phyloP scores from a whole-genome alignment of 2,888 invertebrate species.

The Tipula unca region DNA sequence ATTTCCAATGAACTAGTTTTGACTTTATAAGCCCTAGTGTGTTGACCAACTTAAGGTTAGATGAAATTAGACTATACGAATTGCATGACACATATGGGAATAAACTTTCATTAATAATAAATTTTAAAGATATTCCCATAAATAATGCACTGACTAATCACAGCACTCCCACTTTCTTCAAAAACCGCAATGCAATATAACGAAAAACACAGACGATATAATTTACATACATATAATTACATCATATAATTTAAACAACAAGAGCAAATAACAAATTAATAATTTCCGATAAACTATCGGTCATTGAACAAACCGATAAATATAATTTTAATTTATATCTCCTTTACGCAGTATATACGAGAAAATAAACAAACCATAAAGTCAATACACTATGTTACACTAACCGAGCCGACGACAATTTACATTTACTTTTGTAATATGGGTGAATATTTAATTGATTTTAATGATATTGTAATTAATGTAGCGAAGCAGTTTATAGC shows the following conservation, averaged over 20 bases:
- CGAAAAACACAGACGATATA: too few relatives aligned
- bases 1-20: too few relatives aligned
- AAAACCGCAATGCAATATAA: too few relatives aligned
- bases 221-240: too few relatives aligned
- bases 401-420: neutral
- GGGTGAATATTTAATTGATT: neutral
- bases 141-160: too few relatives aligned
- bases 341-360: neutral
- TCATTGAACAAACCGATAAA: neutral
- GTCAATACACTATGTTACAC: neutral
- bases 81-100: too few relatives aligned
- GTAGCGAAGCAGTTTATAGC: neutral
- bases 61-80: too few relatives aligned
- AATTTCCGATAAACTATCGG: conserved; percentile 8
- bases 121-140: too few relatives aligned
- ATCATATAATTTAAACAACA: neutral
- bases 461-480: neutral
- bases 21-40: too few relatives aligned
- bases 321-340: neutral
- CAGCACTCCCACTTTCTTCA: too few relatives aligned
- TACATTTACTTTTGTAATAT: neutral
- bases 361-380: neutral
- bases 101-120: too few relatives aligned
- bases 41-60: too few relatives aligned
- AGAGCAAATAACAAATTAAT: neutral